These are phyloP conservation scores for Folsomia manolachei DNA, from an alignment of 2,888 invertebrate genomes.

Conservation along the genomic window DNA sequence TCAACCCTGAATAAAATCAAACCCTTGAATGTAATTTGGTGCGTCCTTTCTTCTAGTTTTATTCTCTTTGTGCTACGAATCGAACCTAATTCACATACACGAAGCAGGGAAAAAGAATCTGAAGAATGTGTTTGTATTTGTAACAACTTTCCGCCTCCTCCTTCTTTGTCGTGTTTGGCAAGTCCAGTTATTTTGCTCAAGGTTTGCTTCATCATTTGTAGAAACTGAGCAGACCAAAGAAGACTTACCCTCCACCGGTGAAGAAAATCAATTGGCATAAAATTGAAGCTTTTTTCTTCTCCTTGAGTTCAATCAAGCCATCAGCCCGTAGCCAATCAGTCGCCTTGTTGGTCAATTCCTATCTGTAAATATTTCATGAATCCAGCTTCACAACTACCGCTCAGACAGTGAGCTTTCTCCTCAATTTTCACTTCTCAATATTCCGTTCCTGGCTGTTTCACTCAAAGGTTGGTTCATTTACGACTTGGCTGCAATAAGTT, in stretches of 20 bases:
- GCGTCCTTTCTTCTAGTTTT: neutral
- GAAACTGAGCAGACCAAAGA: neutral
- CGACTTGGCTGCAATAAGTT: no score
- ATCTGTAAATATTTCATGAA: slow-evolving; percentile 7
- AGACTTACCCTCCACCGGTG: neutral
- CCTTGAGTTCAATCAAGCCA: slow-evolving; percentile 7
- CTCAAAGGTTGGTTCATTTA: no score
- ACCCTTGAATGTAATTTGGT: neutral
- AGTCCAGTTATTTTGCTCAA: no score
- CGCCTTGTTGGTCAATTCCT: slow-evolving; percentile 16
- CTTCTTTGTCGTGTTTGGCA: neutral
- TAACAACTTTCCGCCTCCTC: neutral
- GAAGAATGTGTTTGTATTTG: neutral
- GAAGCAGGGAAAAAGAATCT: neutral
- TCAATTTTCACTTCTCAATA: neutral
- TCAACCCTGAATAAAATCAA: neutral
- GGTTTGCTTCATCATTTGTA: neutral
- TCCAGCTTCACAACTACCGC: neutral
- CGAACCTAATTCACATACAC: neutral
- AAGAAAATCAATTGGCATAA: slow-evolving; percentile 18
- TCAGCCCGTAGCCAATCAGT: neutral
- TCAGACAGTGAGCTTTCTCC: neutral
- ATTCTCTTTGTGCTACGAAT: neutral
- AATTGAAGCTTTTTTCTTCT: slow-evolving; percentile 11
- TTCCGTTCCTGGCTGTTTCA: neutral